phyloP scores from a whole-genome alignment of 2,888 invertebrate species.

The Drosophila nigricruria region DNA sequence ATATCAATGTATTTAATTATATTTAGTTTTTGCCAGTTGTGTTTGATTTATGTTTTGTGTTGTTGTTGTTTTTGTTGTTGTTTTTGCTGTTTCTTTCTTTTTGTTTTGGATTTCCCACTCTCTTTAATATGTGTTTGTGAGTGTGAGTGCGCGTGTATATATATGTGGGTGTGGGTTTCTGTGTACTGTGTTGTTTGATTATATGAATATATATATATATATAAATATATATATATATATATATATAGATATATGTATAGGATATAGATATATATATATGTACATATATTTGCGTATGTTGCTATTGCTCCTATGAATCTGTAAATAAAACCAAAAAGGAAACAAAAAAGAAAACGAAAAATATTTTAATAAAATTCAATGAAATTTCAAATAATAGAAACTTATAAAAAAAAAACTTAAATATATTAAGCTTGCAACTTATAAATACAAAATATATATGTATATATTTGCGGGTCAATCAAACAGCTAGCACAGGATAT shows the following conservation, averaged over 20 bases:
- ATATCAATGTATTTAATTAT: constrained; percentile 32
- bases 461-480: not conserved
- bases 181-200: constrained; percentile 28
- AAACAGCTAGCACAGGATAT: constrained; percentile 21
- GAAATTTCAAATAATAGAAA: constrained; percentile 12
- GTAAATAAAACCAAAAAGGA: constrained; percentile 63
- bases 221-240: constrained; percentile 23
- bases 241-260: constrained; percentile 35
- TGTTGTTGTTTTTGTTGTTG: constrained; percentile 17
- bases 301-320: constrained; percentile 80
- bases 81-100: constrained; percentile 4
- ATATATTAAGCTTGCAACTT: not conserved
- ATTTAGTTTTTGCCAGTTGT: constrained; percentile 34
- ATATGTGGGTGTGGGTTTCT: constrained; percentile 29
- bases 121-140: constrained; percentile 16
- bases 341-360: constrained; percentile 44
- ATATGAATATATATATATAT: constrained; percentile 37
- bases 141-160: constrained; percentile 13
- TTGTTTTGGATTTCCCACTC: constrained; percentile 39
- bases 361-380: constrained; percentile 35
- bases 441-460: not conserved
- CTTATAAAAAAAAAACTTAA: constrained; percentile 7
- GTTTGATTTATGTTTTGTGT: constrained; percentile 27
- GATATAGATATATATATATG: constrained; percentile 49
- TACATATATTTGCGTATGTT: constrained; percentile 56